These are phyloP conservation scores for Haplochromis vanheusdeni DNA, from an alignment of 2,113 vertebrate genomes.

Conservation along the genomic window DNA sequence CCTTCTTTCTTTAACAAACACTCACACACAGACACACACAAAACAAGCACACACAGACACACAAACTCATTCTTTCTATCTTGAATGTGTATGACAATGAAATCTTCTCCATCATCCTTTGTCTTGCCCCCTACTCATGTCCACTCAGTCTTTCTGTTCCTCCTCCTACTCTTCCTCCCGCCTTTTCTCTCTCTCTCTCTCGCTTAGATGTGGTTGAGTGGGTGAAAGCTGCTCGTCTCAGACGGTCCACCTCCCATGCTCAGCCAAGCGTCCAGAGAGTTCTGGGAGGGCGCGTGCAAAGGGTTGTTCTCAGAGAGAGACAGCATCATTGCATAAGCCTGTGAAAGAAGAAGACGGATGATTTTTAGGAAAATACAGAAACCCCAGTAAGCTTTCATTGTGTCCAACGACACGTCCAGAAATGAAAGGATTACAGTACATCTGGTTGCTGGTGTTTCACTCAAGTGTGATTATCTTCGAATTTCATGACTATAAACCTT, in stretches of 20 bases:
- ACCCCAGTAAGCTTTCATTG: background rate
- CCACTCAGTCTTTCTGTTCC: slow-evolving; percentile 51
- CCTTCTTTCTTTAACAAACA: slow-evolving; percentile 22
- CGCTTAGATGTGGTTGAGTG: slow-evolving; percentile 93
- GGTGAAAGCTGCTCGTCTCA: slow-evolving; percentile 89
- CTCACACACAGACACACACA: background rate
- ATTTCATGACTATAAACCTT: background rate
- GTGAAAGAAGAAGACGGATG: slow-evolving; percentile 11
- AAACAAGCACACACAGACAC: background rate
- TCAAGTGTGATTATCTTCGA: background rate
- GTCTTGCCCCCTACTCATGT: slow-evolving; percentile 32
- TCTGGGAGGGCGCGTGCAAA: slow-evolving; percentile 91
- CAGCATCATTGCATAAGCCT: slow-evolving; percentile 99
- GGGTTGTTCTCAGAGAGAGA: slow-evolving; percentile 93
- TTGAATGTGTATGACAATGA: slow-evolving; percentile 39
- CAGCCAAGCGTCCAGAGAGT: slow-evolving; percentile 96
- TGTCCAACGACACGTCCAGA: background rate
- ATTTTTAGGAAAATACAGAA: background rate
- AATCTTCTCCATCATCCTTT: slow-evolving; percentile 10
- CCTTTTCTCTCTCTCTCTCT: slow-evolving; percentile 4
- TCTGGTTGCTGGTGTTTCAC: background rate
- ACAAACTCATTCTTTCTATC: slow-evolving; percentile 5
- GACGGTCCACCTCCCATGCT: slow-evolving; percentile 88
- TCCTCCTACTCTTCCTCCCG: slow-evolving; percentile 45
- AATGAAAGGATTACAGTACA: background rate